Evolutionary conservation across 2,888 invertebrate genomes (phyloP).

Genomic region (Papilio gigon): DNA sequence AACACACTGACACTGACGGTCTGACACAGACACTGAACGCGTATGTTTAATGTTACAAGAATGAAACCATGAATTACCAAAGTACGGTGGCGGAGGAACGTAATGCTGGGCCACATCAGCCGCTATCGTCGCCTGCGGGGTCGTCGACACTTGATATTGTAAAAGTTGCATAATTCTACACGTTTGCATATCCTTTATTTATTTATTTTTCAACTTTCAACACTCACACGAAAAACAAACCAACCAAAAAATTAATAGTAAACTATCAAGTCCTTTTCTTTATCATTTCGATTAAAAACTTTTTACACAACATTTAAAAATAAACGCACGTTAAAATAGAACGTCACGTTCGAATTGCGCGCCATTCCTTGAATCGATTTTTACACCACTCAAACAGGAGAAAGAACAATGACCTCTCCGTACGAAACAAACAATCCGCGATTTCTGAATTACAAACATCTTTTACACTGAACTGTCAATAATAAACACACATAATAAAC

Average conservation of each 20-base stretch:
- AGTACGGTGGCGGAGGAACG: slow-evolving; percentile 78
- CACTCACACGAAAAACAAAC: neutral
- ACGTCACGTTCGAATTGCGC: slow-evolving; percentile 61
- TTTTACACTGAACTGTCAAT: neutral
- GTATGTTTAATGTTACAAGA: neutral
- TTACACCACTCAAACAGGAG: slow-evolving; percentile 55
- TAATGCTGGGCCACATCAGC: slow-evolving; percentile 75
- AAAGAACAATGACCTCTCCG: slow-evolving; percentile 68
- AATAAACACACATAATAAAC: neutral
- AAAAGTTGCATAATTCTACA: slow-evolving; percentile 86
- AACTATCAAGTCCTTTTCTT: slow-evolving; percentile 30
- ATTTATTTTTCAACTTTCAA: slow-evolving; percentile 21
- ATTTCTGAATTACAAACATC: slow-evolving; percentile 37
- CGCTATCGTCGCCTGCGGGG: slow-evolving; percentile 76
- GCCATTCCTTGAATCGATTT: slow-evolving; percentile 74
- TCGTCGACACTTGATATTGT: slow-evolving; percentile 82
- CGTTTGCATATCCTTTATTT: slow-evolving; percentile 76
- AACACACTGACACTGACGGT: too few species aligned
- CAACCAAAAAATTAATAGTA: neutral
- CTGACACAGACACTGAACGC: too few species aligned
- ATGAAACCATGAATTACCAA: slow-evolving; percentile 60
- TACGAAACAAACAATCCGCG: slow-evolving; percentile 49
- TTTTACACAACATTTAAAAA: slow-evolving; percentile 20
- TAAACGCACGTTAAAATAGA: slow-evolving; percentile 31
- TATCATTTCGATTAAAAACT: slow-evolving; percentile 5